Conservation (phyloP, 2,113 vertebrate species). For the Nestor notabilis region DNA sequence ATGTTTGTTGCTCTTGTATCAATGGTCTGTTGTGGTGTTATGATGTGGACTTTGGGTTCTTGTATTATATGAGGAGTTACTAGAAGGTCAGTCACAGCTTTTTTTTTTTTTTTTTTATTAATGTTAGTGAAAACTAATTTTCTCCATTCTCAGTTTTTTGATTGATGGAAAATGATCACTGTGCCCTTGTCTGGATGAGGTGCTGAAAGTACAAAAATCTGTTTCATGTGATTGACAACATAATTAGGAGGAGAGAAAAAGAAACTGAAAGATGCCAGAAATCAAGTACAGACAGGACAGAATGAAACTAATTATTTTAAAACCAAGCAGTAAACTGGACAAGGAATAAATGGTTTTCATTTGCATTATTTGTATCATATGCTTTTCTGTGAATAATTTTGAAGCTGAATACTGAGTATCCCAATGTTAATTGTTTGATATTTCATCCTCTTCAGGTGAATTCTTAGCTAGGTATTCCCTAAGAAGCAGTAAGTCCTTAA, state of each 20-base stretch:
- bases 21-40: background rate
- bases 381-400: background rate
- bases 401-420: background rate
- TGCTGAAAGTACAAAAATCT: background rate
- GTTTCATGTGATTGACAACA: background rate
- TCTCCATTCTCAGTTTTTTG: background rate
- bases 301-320: background rate
- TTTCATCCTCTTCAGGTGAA: background rate
- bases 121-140: background rate
- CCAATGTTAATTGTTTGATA: background rate
- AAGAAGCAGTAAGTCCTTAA: background rate
- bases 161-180: background rate
- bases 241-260: background rate
- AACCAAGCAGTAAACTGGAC: background rate
- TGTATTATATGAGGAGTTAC: background rate
- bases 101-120: background rate
- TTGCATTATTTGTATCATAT: background rate
- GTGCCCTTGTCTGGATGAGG: background rate
- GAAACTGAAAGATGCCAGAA: conserved; percentile 2
- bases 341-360: background rate
- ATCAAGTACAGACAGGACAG: background rate
- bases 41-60: background rate
- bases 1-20: background rate
- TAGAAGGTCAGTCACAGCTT: background rate
- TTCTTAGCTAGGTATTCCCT: background rate